Percentiles rank a stretch among this genome's conserved stretches.
These are phyloP conservation scores for Gymnothorax javanicus DNA, from an alignment of 2,797 vertebrate species.

Conservation along the genomic window DNA sequence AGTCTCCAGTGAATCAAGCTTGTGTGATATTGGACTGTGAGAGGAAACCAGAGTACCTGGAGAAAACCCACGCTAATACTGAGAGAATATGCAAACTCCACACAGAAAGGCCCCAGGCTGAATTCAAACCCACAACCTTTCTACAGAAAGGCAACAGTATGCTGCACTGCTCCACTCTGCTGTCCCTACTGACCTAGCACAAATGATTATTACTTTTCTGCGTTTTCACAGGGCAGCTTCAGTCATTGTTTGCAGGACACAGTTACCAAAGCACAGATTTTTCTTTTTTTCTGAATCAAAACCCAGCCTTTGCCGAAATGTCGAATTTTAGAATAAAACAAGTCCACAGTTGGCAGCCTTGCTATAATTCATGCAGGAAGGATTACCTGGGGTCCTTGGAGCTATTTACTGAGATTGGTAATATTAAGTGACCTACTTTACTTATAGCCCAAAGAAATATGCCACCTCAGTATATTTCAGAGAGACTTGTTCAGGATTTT, in stretches of 20 bases:
- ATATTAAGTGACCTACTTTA: constrained; percentile 10
- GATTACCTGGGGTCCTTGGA: neutral
- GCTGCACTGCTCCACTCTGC: too few relatives aligned
- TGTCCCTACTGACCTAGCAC: too few relatives aligned
- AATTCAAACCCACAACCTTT: too few relatives aligned
- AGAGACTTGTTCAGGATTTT: neutral
- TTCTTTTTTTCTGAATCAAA: neutral
- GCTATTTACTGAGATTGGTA: neutral
- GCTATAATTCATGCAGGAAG: neutral
- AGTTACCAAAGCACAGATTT: neutral
- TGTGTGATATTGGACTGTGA: too few relatives aligned
- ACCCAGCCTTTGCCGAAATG: neutral
- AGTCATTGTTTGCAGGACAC: neutral
- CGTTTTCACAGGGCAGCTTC: too few relatives aligned
- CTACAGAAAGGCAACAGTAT: too few relatives aligned
- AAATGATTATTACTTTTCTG: too few relatives aligned
- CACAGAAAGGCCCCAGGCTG: too few relatives aligned
- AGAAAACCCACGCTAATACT: too few relatives aligned
- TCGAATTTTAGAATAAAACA: neutral
- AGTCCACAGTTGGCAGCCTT: neutral
- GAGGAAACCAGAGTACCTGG: too few relatives aligned
- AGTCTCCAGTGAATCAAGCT: too few relatives aligned
- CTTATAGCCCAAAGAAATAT: neutral
- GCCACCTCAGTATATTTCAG: neutral
- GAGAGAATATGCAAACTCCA: too few relatives aligned